phyloP scores from a whole-genome alignment of 2,113 vertebrate species.

The Plecturocebus donacophilus region DNA sequence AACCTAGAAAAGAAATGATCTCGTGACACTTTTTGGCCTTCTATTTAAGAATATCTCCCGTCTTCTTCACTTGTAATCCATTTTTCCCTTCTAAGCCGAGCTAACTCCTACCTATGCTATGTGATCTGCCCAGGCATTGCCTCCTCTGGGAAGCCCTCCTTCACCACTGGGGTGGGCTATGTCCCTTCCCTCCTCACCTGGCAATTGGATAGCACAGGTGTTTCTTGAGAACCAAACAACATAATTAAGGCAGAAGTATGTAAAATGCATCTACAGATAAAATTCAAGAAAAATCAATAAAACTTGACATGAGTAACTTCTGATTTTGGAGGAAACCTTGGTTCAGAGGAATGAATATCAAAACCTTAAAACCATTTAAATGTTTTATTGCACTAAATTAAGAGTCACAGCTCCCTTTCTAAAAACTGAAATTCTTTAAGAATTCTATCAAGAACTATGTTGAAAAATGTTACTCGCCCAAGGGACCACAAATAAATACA shows the following conservation, averaged over 20 bases:
- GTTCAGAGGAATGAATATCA: background rate
- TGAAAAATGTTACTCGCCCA: conserved; percentile 60
- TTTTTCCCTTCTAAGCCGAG: background rate
- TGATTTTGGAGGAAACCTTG: background rate
- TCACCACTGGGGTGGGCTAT: background rate
- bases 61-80: background rate
- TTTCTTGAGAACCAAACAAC: background rate
- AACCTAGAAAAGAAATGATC: background rate
- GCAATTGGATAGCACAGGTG: background rate
- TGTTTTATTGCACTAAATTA: background rate
- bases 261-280: background rate
- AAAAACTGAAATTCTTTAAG: conserved; percentile 46
- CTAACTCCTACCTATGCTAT: background rate
- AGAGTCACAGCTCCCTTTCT: background rate
- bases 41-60: background rate
- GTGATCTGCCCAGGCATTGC: background rate
- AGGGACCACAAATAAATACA: conserved; percentile 75
- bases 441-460: conserved; percentile 7
- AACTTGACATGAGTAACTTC: background rate
- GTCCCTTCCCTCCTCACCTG: background rate
- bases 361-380: background rate
- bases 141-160: background rate
- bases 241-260: background rate
- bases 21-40: background rate
- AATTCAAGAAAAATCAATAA: conserved; percentile 31